These are phyloP conservation scores for Lithobates sylvaticus DNA, from an alignment of 2,797 vertebrate species.

Conservation along the genomic window DNA sequence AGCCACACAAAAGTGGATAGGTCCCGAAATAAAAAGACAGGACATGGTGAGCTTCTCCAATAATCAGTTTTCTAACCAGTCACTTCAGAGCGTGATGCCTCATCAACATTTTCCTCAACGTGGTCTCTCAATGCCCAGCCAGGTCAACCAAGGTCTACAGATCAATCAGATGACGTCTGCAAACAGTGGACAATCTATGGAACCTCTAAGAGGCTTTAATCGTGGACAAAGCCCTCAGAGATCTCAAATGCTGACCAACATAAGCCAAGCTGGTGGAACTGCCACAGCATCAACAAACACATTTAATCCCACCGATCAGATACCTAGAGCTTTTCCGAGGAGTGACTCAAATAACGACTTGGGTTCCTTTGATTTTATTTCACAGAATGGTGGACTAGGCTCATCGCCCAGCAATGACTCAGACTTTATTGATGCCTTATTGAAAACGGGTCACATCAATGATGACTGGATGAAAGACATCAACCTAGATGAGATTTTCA, in stretches of 20 bases:
- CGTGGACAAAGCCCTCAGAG: slow-evolving; percentile 80
- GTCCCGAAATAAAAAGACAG: slow-evolving; percentile 75
- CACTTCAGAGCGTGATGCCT: slow-evolving; percentile 76
- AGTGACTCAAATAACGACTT: slow-evolving; percentile 82
- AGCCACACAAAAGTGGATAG: slow-evolving; percentile 79
- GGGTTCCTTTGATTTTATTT: slow-evolving; percentile 90
- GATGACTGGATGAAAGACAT: slow-evolving; percentile 99
- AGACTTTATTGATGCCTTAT: slow-evolving; percentile 95
- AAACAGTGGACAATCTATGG: slow-evolving; percentile 73
- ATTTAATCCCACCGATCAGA: slow-evolving; percentile 81
- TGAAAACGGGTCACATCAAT: slow-evolving; percentile 94
- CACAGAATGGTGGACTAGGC: slow-evolving; percentile 89
- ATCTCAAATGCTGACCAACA: slow-evolving; percentile 78
- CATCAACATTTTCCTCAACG: slow-evolving; percentile 84
- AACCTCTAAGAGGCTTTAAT: slow-evolving; percentile 77
- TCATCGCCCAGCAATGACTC: slow-evolving; percentile 92
- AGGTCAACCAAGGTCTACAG: slow-evolving; percentile 81
- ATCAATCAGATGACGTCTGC: slow-evolving; percentile 81
- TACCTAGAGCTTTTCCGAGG: slow-evolving; percentile 80
- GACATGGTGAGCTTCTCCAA: slow-evolving; percentile 79
- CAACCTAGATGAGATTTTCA: slow-evolving; percentile 96
- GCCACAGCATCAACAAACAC: slow-evolving; percentile 77
- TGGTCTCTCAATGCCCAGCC: slow-evolving; percentile 82
- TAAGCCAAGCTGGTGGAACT: slow-evolving; percentile 69
- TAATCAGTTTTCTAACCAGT: slow-evolving; percentile 78